Base-by-base conservation (phyloP, 2,888 invertebrate genomes). In the Hipparchia sbordonii region DNA sequence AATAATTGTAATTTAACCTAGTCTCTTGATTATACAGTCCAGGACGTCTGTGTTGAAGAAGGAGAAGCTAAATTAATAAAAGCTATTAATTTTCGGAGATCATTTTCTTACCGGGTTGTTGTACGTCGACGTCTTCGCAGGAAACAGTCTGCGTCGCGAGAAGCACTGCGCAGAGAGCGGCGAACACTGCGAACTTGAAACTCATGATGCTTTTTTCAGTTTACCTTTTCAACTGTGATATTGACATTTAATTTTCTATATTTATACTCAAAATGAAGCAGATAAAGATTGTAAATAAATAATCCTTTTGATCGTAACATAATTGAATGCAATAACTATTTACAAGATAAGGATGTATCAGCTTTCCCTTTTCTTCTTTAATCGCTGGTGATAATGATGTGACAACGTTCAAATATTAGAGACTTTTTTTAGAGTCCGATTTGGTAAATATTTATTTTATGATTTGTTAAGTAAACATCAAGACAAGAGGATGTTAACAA, bases 31-130 rank as follows among this genome's bases (percentile, higher is more conserved):
- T 48, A 48, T 3, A 39, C 39, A 1, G 39, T 39, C 39, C 39
- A 39, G 39, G 1, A 39, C 0, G 1, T 39, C 39, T 39, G 5
- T 39, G 39, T 39, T 39, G 39, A 39, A 56, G 56, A 2, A 5
- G n/a, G 2, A 13, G 13, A 56, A 56, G 6, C 6, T 54, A 6
- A 39, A 39, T 39, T 4, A 39, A 39, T 54, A n/a, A 54, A 51
- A 51, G 3, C 1, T 10, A 23, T 23, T 23, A 23, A 23, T 23
- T 23, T 23, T 2, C 8, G 9, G 10, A 10, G 51, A 8, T 10
- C 10, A 12, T 57, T 13, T 67, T 57, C 59, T 68, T 59, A 68
- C 68, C 68, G 12, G 57, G 51, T 33, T 68, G 59, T 12, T 68
- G 6, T 6, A 59, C 59, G 12, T 46, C 46, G 10, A n/a, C 68